Base-by-base conservation (phyloP, 2,797 vertebrate genomes). In the Enteromius unitaeniatus region DNA sequence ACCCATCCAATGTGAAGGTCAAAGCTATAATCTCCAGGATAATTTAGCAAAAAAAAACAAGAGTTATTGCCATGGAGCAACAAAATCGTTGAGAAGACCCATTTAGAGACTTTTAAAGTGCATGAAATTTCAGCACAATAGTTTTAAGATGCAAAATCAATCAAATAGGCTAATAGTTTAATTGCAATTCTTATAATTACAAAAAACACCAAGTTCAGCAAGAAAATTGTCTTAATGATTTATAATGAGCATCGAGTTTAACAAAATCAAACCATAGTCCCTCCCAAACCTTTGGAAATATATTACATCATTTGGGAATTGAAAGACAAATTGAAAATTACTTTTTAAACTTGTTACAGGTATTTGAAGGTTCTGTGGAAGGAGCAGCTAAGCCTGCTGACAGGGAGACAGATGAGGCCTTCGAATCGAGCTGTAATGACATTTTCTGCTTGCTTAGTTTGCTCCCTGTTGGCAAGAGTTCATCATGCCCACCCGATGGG, bases 391-490 rank as follows among this genome's bases (percentile, higher is more conserved):
- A 74, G 68, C 80, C 40, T 58, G n/a, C 78, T 75, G 74, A 85
- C 81, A 87, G 45, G 40, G 72, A 86, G 78, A 86, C 77, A 81
- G 81, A 88, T 84, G 85, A 87, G 73, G 78, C 74, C 62, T 81
- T 84, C 81, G 51, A 79, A 81, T 84, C 80, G 45, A 76, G 83
- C 72, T 70, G 53, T 87, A 88, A 88, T 88, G 78, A 85, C 83
- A 88, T 88, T 88, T 87, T 85, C 81, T 88, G 81, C 84, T 87
- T 85, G 86, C 84, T 87, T 77, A 87, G 85, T 88, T 86, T 84
- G 84, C 62, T 37, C 83, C 84, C 78, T 81, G 79, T 85, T 85
- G 87, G 87, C 81, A 82, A 84, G 81, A 84, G 84, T 84, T 85
- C 87, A 87, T 88, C 83, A 85, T 82, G 83, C 68, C 84, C 86